A percentile compares a stretch with the other conserved stretches of the same genome.
These are phyloP conservation scores for Galago senegalensis DNA, from an alignment of 2,797 vertebrate genomes.

Conservation along the genomic window DNA sequence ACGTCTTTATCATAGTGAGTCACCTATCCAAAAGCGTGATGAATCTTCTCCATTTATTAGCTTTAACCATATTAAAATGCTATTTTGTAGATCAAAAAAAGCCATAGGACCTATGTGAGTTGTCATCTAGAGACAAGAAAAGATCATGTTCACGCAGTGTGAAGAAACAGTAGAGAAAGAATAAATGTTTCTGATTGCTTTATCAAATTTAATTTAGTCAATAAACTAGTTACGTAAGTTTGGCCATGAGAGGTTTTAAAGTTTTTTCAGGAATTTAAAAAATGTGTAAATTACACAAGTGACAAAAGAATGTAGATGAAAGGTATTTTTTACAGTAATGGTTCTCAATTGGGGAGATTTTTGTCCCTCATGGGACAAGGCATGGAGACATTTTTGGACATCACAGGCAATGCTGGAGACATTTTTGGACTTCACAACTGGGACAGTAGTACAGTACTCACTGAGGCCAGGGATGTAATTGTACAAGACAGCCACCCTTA, in stretches of 20 bases:
- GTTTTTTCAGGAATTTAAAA: background rate
- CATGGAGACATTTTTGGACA: background rate
- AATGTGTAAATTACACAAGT: background rate
- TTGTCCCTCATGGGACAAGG: background rate
- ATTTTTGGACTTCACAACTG: background rate
- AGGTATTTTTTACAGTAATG: background rate
- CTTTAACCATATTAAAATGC: slow-evolving; percentile 66
- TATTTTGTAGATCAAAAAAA: slow-evolving; percentile 63
- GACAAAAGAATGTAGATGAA: background rate
- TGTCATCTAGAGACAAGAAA: background rate
- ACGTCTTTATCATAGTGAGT: slow-evolving; percentile 72
- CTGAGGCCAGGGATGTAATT: background rate
- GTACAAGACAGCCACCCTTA: background rate
- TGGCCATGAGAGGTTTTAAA: background rate
- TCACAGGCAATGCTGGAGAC: no score
- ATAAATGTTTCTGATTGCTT: background rate
- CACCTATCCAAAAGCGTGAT: slow-evolving; percentile 65
- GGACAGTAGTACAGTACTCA: background rate
- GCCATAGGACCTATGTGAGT: background rate
- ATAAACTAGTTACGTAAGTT: background rate
- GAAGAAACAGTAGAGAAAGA: background rate
- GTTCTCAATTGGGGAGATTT: background rate
- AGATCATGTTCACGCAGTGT: background rate
- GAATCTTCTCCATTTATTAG: slow-evolving; percentile 69
- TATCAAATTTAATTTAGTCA: background rate